Evolutionary conservation across 2,888 invertebrate species (phyloP).

Genomic region (Callyntrura guangdongensis): DNA sequence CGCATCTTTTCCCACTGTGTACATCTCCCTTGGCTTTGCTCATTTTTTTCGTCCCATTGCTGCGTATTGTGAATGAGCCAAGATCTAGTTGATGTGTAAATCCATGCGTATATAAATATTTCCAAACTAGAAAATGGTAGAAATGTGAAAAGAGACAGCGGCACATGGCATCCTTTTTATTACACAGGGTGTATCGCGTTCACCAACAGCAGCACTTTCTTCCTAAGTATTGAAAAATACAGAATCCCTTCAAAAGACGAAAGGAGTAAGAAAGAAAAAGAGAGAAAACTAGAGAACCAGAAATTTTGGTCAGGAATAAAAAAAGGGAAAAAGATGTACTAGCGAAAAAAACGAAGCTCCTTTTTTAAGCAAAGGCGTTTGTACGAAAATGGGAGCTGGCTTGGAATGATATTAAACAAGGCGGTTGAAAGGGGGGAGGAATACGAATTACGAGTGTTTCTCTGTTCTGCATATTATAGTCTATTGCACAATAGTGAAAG

Average conservation of each 20-base stretch:
- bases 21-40: conserved; percentile 30
- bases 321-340: conserved; percentile 3
- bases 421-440: conserved; percentile 68
- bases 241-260: conserved; percentile 58
- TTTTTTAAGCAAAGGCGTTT: conserved; percentile 49
- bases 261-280: neutral
- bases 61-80: conserved; percentile 34
- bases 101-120: conserved; percentile 26
- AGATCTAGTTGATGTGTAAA: conserved; percentile 53
- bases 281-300: conserved; percentile 26
- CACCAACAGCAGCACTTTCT: neutral
- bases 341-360: conserved; percentile 19
- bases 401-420: conserved; percentile 73
- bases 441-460: conserved; percentile 44
- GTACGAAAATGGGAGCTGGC: conserved; percentile 69
- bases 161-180: conserved; percentile 25
- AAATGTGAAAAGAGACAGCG: conserved; percentile 21
- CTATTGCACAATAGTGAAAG: conserved; percentile 2
- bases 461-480: conserved; percentile 70
- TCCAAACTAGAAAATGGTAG: conserved; percentile 34
- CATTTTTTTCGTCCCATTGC: conserved; percentile 1
- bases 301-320: conserved; percentile 43
- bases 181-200: neutral
- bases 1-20: conserved; percentile 14
- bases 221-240: conserved; percentile 58